Evolutionary conservation across 1,140 invertebrate species (phyloP).

Genomic region (Venturia canescens): DNA sequence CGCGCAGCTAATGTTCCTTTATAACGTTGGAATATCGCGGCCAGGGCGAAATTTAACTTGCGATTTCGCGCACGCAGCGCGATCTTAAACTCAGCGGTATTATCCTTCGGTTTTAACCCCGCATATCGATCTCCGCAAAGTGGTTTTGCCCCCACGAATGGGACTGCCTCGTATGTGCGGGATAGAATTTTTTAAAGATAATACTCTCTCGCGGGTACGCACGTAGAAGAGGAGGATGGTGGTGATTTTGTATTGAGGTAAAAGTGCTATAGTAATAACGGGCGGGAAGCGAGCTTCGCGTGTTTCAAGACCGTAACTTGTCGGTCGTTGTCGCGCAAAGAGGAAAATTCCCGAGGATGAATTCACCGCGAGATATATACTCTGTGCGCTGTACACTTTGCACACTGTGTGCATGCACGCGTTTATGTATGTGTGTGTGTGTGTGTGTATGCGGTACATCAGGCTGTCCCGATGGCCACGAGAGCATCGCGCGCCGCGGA

Average conservation of each 20-base stretch:
- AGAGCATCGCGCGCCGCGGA: background rate
- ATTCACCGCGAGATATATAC: slow-evolving; percentile 46
- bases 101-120: slow-evolving; percentile 5
- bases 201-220: background rate
- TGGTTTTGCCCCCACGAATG: slow-evolving; percentile 16
- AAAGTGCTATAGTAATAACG: slow-evolving; percentile 19
- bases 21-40: too few species aligned
- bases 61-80: too few species aligned
- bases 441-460: background rate
- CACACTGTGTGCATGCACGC: background rate
- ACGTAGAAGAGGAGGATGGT: background rate
- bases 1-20: too few species aligned
- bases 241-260: background rate
- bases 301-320: slow-evolving; percentile 60
- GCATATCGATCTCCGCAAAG: slow-evolving; percentile 24
- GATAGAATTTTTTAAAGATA: slow-evolving; percentile 1
- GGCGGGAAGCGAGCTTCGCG: slow-evolving; percentile 53
- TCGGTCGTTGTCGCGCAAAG: slow-evolving; percentile 49
- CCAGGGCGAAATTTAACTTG: too few species aligned
- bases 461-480: background rate
- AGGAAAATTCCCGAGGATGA: slow-evolving; percentile 45
- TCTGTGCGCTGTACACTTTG: slow-evolving; percentile 5
- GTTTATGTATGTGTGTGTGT: background rate
- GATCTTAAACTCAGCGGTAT: background rate
- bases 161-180: background rate